Evolutionary conservation across 2,888 invertebrate genomes (phyloP).

Genomic region (Hypsopygia costalis): DNA sequence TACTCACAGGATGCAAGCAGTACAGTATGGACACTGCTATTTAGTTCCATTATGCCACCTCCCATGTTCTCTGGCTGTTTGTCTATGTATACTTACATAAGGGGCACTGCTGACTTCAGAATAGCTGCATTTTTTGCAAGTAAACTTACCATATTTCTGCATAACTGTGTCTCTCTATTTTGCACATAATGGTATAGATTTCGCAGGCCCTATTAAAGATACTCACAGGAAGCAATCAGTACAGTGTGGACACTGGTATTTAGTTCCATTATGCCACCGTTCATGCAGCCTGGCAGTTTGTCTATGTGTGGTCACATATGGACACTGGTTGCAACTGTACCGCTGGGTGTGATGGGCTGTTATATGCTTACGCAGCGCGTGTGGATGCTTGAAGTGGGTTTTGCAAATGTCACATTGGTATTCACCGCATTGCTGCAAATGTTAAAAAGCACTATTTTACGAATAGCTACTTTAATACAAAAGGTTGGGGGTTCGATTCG

Average conservation of each 20-base stretch:
- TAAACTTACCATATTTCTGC: too few relatives aligned
- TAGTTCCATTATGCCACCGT: slow-evolving; percentile 64
- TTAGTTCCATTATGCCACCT: slow-evolving; percentile 67
- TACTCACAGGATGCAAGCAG: slow-evolving; percentile 62
- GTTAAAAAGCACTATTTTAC: too few relatives aligned
- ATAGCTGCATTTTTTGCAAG: too few relatives aligned
- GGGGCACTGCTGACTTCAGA: too few relatives aligned
- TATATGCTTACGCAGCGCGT: slow-evolving; percentile 62
- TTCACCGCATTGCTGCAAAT: slow-evolving; percentile 59
- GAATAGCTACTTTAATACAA: too few relatives aligned
- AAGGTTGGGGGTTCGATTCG: too few relatives aligned
- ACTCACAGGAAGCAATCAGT: slow-evolving; percentile 62
- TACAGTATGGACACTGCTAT: slow-evolving; percentile 66
- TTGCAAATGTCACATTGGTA: slow-evolving; percentile 62
- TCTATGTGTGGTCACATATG: slow-evolving; percentile 59
- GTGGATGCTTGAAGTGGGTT: slow-evolving; percentile 57
- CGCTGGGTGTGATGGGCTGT: slow-evolving; percentile 68
- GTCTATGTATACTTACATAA: slow-evolving; percentile 62
- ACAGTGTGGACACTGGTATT: slow-evolving; percentile 66
- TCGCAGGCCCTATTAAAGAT: too few relatives aligned
- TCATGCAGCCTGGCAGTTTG: slow-evolving; percentile 63
- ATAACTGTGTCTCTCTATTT: too few relatives aligned
- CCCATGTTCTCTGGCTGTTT: too few relatives aligned
- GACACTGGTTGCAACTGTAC: slow-evolving; percentile 62
- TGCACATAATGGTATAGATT: neutral